Conservation (phyloP, 2,888 invertebrate genomes). For the Leptogaster cylindrica region DNA sequence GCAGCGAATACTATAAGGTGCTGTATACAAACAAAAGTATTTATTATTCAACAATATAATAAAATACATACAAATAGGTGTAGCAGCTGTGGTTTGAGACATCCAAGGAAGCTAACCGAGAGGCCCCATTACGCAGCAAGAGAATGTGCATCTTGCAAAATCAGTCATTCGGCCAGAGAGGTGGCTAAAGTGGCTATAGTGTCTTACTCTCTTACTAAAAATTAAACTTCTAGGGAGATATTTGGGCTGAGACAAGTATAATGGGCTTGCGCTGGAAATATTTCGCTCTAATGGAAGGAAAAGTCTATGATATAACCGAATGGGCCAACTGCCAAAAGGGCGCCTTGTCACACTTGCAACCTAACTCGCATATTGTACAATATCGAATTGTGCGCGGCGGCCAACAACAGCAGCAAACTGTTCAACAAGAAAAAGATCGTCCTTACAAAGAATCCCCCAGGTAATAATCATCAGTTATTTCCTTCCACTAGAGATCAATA, state of each 20-base stretch:
- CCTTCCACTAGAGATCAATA: too few species aligned
- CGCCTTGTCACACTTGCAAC: slow-evolving; percentile 73
- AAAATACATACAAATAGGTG: slow-evolving; percentile 70
- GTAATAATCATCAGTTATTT: slow-evolving; percentile 46
- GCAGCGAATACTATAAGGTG: slow-evolving; percentile 87
- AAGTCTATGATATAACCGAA: slow-evolving; percentile 94
- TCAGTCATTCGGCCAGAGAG: slow-evolving; percentile 88
- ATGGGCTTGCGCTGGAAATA: slow-evolving; percentile 92
- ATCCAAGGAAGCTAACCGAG: slow-evolving; percentile 84
- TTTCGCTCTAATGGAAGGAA: slow-evolving; percentile 95
- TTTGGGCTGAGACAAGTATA: slow-evolving; percentile 92
- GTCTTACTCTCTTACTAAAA: neutral
- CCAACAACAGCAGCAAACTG: slow-evolving; percentile 57
- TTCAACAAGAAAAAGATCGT: slow-evolving; percentile 52
- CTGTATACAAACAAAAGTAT: neutral
- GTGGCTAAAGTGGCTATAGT: slow-evolving; percentile 62
- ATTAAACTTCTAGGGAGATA: slow-evolving; percentile 74
- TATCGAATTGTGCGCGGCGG: slow-evolving; percentile 62
- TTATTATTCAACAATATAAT: neutral
- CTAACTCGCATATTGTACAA: slow-evolving; percentile 90
- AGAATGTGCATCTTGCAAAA: slow-evolving; percentile 88
- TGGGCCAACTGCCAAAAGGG: slow-evolving; percentile 90
- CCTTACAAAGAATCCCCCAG: slow-evolving; percentile 51
- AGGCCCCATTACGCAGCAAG: slow-evolving; percentile 91
- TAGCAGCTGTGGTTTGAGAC: slow-evolving; percentile 90